These are phyloP conservation scores for Aphaenogaster floridana DNA, from an alignment of 1,140 invertebrate genomes.

Conservation along the genomic window DNA sequence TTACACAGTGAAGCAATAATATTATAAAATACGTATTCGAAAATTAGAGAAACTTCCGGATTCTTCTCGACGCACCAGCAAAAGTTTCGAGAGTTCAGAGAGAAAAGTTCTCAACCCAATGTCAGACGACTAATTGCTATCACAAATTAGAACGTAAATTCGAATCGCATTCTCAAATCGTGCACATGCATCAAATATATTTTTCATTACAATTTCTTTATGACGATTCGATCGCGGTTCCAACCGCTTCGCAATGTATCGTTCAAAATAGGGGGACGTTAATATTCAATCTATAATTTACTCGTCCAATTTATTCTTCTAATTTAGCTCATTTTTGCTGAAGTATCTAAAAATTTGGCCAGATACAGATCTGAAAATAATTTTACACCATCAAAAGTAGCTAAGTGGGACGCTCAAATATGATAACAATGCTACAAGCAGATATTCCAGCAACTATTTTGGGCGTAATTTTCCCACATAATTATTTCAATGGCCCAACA, in stretches of 20 bases:
- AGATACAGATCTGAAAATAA: no score
- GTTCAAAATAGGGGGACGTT: neutral
- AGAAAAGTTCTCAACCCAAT: neutral
- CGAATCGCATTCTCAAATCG: neutral
- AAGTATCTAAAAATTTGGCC: no score
- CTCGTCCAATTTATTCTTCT: no score
- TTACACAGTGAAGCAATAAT: neutral
- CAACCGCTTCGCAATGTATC: neutral
- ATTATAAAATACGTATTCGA: neutral
- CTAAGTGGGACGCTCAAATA: no score
- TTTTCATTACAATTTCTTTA: neutral
- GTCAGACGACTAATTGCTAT: conserved; percentile 7
- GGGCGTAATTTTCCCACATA: no score
- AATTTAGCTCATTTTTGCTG: no score
- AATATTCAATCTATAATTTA: no score
- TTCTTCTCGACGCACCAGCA: neutral
- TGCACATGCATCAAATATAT: neutral
- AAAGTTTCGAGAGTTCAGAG: neutral
- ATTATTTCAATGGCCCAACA: no score
- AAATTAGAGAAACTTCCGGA: neutral
- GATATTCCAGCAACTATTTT: no score
- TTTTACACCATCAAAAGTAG: no score
- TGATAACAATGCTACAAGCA: no score
- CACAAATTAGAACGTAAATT: neutral
- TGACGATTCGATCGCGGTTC: neutral